Evolutionary conservation across 2,797 vertebrate species (phyloP).

Genomic region (Remorina albescens): DNA sequence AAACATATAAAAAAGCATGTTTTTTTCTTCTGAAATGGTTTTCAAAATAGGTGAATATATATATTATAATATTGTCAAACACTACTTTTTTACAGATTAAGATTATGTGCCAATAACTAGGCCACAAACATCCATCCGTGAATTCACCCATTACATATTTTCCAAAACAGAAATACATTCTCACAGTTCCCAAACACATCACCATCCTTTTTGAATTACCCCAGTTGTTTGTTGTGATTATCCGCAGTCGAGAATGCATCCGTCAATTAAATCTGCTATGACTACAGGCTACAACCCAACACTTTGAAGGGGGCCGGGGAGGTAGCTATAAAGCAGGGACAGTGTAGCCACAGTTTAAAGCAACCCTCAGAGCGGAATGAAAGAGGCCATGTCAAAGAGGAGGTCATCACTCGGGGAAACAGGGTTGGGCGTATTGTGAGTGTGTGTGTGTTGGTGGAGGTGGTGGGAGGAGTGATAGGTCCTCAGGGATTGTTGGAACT

Average conservation of each 20-base stretch:
- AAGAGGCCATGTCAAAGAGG: conserved; percentile 76
- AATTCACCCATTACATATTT: conserved; percentile 18
- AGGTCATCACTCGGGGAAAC: conserved; percentile 77
- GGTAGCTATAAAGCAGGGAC: conserved; percentile 69
- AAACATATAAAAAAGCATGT: too few species aligned
- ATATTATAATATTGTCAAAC: neutral
- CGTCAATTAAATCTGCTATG: conserved; percentile 64
- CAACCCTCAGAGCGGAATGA: conserved; percentile 74
- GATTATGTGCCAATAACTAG: neutral
- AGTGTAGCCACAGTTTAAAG: conserved; percentile 69
- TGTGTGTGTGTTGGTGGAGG: conserved; percentile 43
- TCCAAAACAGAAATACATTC: conserved; percentile 36
- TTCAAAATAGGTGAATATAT: neutral
- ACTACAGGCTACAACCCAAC: conserved; percentile 64
- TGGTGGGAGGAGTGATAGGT: conserved; percentile 37
- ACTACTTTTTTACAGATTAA: neutral
- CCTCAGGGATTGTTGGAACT: conserved; percentile 57
- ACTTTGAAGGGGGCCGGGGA: conserved; percentile 64
- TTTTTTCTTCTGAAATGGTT: neutral
- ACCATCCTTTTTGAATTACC: conserved; percentile 48
- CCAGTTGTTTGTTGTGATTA: conserved; percentile 71
- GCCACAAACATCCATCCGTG: neutral
- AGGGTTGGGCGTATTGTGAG: conserved; percentile 46
- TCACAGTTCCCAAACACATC: conserved; percentile 36
- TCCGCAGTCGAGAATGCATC: conserved; percentile 63